Evolutionary conservation across 2,797 vertebrate species (phyloP).

Genomic region (Arnoldichthys spilopterus): DNA sequence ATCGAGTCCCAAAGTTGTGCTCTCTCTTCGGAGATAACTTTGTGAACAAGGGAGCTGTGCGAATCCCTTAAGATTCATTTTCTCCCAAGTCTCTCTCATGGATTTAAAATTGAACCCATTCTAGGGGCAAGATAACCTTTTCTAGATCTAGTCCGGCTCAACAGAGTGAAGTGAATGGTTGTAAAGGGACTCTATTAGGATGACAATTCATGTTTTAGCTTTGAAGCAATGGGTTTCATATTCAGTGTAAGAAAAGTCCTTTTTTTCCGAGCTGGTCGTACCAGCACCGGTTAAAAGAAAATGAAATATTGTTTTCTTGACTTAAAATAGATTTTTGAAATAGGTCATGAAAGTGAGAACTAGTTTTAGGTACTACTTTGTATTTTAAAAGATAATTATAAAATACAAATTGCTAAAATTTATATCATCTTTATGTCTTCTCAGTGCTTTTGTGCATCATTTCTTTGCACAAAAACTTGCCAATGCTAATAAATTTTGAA

Average conservation of each 20-base stretch:
- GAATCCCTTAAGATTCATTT: conserved; percentile 61
- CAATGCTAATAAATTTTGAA: background rate
- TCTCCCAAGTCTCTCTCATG: conserved; percentile 53
- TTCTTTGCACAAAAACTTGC: background rate
- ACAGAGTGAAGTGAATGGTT: conserved; percentile 50
- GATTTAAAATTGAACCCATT: conserved; percentile 62
- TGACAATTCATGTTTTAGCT: conserved; percentile 56
- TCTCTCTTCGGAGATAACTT: conserved; percentile 55
- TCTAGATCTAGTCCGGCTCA: conserved; percentile 51
- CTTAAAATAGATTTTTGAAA: background rate
- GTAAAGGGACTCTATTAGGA: conserved; percentile 62
- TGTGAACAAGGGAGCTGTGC: conserved; percentile 54
- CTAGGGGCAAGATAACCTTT: conserved; percentile 56
- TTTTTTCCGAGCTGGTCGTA: conserved; percentile 17
- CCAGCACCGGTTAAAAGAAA: conserved; percentile 22
- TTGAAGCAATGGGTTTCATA: conserved; percentile 39
- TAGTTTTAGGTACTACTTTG: background rate
- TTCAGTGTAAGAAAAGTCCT: conserved; percentile 20
- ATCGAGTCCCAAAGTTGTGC: conserved; percentile 42
- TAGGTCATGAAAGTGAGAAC: conserved; percentile 2
- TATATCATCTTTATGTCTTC: background rate
- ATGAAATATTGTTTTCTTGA: conserved; percentile 5
- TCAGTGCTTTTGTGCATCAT: background rate
- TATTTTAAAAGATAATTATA: background rate
- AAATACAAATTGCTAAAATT: background rate